These are phyloP conservation scores for Phrynocephalus forsythii DNA, from an alignment of 2,797 vertebrate genomes.

Conservation along the genomic window DNA sequence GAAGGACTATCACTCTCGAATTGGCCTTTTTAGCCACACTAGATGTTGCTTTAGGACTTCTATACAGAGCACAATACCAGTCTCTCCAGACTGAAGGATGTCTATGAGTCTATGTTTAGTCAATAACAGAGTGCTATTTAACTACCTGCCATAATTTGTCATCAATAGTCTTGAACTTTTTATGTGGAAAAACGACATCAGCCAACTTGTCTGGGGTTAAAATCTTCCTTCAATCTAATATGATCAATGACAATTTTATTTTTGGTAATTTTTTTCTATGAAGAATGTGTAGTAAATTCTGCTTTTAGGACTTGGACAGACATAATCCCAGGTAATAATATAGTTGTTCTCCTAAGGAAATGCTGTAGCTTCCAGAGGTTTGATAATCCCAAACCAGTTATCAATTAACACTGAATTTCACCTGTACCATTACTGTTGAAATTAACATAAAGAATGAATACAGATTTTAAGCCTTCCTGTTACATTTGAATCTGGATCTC, in stretches of 20 bases:
- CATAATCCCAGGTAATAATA: background rate
- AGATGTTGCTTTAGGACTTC: no score
- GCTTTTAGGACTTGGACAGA: background rate
- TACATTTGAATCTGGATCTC: background rate
- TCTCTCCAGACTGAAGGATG: no score
- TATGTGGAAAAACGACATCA: background rate
- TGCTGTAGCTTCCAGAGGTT: background rate
- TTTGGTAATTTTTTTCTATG: background rate
- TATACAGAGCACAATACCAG: no score
- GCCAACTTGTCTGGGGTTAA: no score
- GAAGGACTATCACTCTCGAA: no score
- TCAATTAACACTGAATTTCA: background rate
- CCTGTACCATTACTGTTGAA: background rate
- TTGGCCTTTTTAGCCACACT: no score
- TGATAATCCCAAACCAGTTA: background rate
- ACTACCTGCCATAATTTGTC: background rate
- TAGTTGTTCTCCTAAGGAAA: background rate
- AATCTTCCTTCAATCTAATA: background rate
- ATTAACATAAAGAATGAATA: background rate
- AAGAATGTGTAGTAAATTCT: background rate
- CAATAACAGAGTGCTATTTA: background rate
- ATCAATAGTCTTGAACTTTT: background rate
- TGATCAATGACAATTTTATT: background rate
- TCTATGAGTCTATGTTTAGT: background rate
- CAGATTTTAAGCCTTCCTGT: background rate